Evolutionary conservation across 1,140 invertebrate species (phyloP), one percentile per base, ranked within the genome.

Genomic region (Drosophila kurseongensis): DNA sequence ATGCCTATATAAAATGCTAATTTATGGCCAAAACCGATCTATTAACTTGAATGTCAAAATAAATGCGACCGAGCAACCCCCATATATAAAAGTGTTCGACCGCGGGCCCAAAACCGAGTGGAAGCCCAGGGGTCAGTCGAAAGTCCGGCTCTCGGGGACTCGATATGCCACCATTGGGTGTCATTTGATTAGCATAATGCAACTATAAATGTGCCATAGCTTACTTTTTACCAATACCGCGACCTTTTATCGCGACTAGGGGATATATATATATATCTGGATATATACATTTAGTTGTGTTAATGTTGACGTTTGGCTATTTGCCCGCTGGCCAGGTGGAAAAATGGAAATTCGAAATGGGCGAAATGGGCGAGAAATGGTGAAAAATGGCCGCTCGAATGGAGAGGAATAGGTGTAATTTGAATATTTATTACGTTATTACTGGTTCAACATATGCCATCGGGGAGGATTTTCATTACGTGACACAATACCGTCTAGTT

Each of bases 41-140:
- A 88, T 88, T 88, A 88, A 90, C 84, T 89, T 77, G 85, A 89
- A 90, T 88, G 84, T 88, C 84, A 88, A 88, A 88, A 89, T 88
- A 84, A 86, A 74, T 75, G 82, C 67, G 78, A 80, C 63, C 78
- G 57, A 58, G 32, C 65, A 67, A 67, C 65, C 82, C 82, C 81
- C 75, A 59, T 41, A 47, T 1, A 29, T 12, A n/a, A 10, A 59
- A 58, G 40, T 65, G 62, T 56, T 60, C 51, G 75, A 62, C 58
- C 48, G 12, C 14, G 32, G 32, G 42, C 6, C 44, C 1, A 23
- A 45, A 38, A 32, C 62, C 16, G 5, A 23, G 16, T 12, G 47
- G 76, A 56, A 52, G 62, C 45, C 58, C 54, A 73, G 60, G 69
- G 65, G 62, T 44, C 58, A 63, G 65, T 63, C 32, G 38, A 27